Evolutionary conservation across 2,888 invertebrate genomes (phyloP).

Genomic region (Acronicta aceris): DNA sequence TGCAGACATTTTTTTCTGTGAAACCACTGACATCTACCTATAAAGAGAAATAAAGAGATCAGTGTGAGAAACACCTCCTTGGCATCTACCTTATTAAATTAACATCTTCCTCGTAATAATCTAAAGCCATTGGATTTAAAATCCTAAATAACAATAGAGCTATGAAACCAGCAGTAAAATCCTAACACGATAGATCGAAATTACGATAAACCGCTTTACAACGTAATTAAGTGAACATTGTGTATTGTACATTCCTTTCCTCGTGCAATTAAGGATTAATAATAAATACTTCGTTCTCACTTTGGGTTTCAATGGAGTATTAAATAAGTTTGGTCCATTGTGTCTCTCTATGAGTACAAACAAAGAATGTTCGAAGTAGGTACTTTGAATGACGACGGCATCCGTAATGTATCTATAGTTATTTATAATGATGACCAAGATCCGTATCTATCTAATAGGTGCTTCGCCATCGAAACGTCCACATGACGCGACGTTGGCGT

Average conservation of each 20-base stretch:
- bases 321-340: constrained; percentile 39
- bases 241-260: constrained; percentile 17
- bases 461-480: constrained; percentile 10
- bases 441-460: constrained; percentile 48
- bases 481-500: background rate
- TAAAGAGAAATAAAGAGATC: too few relatives aligned
- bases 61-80: too few relatives aligned
- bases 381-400: constrained; percentile 32
- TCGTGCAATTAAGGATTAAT: constrained; percentile 20
- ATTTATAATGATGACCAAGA: constrained; percentile 32
- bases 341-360: constrained; percentile 28
- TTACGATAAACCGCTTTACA: background rate
- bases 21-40: too few relatives aligned
- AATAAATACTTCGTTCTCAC: constrained; percentile 31
- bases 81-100: too few relatives aligned
- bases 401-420: constrained; percentile 26
- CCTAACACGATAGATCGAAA: constrained; percentile 1
- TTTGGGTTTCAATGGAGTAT: constrained; percentile 32
- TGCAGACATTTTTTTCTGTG: too few relatives aligned
- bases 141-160: background rate
- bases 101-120: too few relatives aligned
- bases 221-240: background rate
- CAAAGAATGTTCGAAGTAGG: constrained; percentile 20
- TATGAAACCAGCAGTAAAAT: background rate
- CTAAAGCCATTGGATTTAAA: background rate